Conservation (phyloP, 1,140 invertebrate species). For the Drosophila willistoni region DNA sequence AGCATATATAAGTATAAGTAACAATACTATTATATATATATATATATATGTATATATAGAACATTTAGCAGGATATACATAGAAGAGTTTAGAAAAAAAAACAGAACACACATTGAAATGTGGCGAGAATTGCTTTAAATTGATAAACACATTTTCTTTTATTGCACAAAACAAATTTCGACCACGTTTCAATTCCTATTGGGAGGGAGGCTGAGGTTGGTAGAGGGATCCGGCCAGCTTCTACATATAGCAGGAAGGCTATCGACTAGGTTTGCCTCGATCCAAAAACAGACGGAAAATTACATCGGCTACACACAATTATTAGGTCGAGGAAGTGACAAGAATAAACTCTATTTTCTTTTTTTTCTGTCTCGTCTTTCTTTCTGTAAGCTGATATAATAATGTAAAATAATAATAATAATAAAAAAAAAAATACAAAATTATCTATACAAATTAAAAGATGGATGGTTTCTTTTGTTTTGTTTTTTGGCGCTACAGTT, state of each 20-base stretch:
- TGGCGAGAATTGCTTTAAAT: not conserved
- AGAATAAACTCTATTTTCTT: no score
- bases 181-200: not conserved
- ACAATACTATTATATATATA: not conserved
- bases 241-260: no score
- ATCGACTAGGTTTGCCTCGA: no score
- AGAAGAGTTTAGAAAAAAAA: not conserved
- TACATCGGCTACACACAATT: no score
- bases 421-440: no score
- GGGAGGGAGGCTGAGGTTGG: not conserved
- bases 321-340: no score
- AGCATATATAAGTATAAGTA: not conserved
- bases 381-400: no score
- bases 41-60: not conserved
- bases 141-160: not conserved
- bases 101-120: not conserved
- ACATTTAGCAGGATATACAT: not conserved
- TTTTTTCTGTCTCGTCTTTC: no score
- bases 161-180: not conserved
- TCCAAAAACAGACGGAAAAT: no score
- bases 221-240: no score
- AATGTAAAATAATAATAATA: no score
- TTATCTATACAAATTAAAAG: no score
- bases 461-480: conserved; percentile 18
- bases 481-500: conserved; percentile 14